Conservation (phyloP, 2,797 vertebrate species). For the Gorsachius magnificus region DNA sequence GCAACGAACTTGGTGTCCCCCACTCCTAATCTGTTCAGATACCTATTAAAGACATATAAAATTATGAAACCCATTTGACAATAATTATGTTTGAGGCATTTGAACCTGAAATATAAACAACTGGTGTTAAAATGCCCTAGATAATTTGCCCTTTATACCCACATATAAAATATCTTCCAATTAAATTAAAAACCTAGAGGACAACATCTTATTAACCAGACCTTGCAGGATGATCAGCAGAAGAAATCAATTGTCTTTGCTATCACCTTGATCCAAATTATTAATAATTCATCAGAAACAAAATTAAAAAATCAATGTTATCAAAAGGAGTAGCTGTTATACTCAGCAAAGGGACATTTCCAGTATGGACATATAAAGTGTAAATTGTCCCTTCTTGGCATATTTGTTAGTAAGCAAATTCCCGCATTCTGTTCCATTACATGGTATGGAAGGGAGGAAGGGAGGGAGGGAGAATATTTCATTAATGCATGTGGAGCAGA, state of each 20-base stretch:
- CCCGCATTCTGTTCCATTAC: background rate
- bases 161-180: background rate
- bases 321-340: background rate
- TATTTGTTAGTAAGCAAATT: constrained; percentile 26
- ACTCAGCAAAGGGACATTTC: background rate
- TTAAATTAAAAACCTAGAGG: constrained; percentile 10
- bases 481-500: background rate
- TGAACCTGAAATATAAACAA: background rate
- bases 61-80: background rate
- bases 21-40: background rate
- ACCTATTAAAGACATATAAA: background rate
- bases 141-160: background rate
- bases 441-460: background rate
- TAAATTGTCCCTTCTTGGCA: background rate
- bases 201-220: constrained; percentile 27
- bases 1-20: background rate
- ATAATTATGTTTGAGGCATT: background rate
- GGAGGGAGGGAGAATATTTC: background rate
- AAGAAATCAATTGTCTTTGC: constrained; percentile 72
- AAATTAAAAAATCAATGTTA: constrained; percentile 65
- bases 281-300: constrained; percentile 71
- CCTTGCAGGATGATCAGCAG: constrained; percentile 22
- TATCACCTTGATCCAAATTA: constrained; percentile 64
- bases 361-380: background rate
- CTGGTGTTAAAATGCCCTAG: background rate